Conservation (phyloP, 2,888 invertebrate species). For the Drosophila borborema region DNA sequence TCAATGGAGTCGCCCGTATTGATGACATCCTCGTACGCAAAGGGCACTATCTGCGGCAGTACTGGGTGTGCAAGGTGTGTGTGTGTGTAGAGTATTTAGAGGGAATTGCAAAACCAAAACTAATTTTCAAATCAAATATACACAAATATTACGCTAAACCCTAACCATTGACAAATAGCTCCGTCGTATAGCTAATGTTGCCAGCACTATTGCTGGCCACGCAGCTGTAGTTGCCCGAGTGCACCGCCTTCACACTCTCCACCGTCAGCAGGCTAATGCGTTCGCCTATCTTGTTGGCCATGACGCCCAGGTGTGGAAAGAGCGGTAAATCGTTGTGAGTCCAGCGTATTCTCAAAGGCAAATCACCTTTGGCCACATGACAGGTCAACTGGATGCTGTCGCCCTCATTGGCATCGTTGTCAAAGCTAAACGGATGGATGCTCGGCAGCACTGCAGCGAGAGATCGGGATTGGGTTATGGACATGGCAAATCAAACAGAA, state of each 20-base stretch:
- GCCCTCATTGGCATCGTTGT: constrained; percentile 88
- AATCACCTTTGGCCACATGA: constrained; percentile 88
- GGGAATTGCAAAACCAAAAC: constrained; percentile 24
- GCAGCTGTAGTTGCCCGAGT: constrained; percentile 90
- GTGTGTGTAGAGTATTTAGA: constrained; percentile 18
- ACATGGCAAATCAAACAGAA: constrained; percentile 26
- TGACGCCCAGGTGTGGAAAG: constrained; percentile 86
- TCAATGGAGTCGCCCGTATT: constrained; percentile 90
- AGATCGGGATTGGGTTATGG: background rate
- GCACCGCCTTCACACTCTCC: constrained; percentile 89
- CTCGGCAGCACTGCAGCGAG: constrained; percentile 88
- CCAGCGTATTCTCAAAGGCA: constrained; percentile 89
- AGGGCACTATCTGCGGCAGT: constrained; percentile 91
- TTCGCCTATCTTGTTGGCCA: constrained; percentile 88
- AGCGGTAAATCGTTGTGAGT: constrained; percentile 84
- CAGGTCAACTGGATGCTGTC: constrained; percentile 88
- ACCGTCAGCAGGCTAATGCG: constrained; percentile 89
- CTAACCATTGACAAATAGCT: constrained; percentile 89
- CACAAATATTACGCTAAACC: background rate
- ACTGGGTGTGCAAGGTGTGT: constrained; percentile 85
- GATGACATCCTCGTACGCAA: constrained; percentile 90
- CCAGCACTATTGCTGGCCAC: constrained; percentile 88
- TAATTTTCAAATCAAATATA: constrained; percentile 58
- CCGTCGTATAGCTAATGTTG: constrained; percentile 87
- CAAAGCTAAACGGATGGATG: constrained; percentile 86